Percentiles rank a stretch among this genome's conserved stretches.
Conservation (phyloP, 1,140 invertebrate species). For the Scylla paramamosain region DNA sequence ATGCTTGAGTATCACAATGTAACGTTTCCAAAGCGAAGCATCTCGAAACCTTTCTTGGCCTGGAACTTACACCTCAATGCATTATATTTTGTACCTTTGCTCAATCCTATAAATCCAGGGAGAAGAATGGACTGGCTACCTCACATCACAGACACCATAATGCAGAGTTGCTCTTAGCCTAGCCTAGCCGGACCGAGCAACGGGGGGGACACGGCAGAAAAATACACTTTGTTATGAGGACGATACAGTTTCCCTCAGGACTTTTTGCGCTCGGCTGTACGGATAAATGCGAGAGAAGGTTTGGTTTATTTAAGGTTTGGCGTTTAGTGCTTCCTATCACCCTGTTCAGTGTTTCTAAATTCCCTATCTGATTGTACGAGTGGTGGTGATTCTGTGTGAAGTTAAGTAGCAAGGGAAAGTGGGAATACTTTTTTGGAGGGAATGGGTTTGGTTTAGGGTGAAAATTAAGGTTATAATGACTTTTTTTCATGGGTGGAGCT, state of each 20-base stretch:
- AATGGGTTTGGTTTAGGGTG: too few relatives aligned
- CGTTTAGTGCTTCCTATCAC: background rate
- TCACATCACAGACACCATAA: background rate
- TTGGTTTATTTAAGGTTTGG: too few relatives aligned
- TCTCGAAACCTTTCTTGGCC: background rate
- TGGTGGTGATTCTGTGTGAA: too few relatives aligned
- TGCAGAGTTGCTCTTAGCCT: background rate
- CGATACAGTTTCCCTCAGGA: background rate
- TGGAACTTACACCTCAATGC: constrained; percentile 8
- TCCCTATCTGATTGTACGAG: too few relatives aligned
- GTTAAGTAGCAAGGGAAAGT: too few relatives aligned
- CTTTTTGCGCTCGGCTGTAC: background rate
- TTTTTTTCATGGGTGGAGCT: too few relatives aligned
- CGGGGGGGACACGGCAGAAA: background rate
- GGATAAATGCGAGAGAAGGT: background rate
- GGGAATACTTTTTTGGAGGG: too few relatives aligned
- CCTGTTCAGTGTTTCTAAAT: background rate
- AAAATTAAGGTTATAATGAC: too few relatives aligned
- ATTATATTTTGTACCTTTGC: background rate
- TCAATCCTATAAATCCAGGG: background rate
- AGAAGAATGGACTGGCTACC: background rate
- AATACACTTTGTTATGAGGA: background rate
- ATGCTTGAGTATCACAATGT: constrained; percentile 63
- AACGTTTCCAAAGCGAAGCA: constrained; percentile 59
- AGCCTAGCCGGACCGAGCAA: background rate